These are phyloP conservation scores for Herpetotheres cachinnans DNA, from an alignment of 2,113 vertebrate species.

Conservation along the genomic window DNA sequence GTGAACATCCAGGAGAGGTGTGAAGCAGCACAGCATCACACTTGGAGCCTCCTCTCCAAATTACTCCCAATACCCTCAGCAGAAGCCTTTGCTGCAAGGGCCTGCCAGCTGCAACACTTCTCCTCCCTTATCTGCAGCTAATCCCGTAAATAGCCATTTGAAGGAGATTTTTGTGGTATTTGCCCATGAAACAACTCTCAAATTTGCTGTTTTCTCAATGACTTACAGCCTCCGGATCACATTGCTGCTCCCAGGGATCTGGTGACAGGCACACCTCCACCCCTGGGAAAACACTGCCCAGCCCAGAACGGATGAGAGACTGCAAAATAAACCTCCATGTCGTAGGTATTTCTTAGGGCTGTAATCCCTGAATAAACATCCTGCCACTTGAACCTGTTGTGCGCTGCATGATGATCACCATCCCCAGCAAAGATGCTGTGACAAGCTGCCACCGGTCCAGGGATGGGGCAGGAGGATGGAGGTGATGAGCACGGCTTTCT, in stretches of 20 bases:
- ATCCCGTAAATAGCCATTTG: neutral
- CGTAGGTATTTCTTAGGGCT: conserved; percentile 21
- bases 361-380: conserved; percentile 70
- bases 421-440: neutral
- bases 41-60: neutral
- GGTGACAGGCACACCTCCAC: conserved; percentile 4
- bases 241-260: neutral
- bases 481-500: neutral
- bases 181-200: neutral
- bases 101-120: neutral
- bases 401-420: neutral
- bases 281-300: conserved; percentile 18
- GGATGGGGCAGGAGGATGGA: neutral
- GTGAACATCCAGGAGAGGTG: neutral
- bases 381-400: conserved; percentile 50
- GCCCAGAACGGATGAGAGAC: neutral
- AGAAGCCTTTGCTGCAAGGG: neutral
- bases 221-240: neutral
- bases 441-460: neutral
- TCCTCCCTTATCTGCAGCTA: neutral
- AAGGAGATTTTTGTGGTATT: neutral
- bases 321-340: conserved; percentile 41
- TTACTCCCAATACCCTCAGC: neutral
- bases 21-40: neutral
- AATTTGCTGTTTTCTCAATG: neutral